Conservation (phyloP, 2,113 vertebrate species). For the Melanerpes aurifrons region DNA sequence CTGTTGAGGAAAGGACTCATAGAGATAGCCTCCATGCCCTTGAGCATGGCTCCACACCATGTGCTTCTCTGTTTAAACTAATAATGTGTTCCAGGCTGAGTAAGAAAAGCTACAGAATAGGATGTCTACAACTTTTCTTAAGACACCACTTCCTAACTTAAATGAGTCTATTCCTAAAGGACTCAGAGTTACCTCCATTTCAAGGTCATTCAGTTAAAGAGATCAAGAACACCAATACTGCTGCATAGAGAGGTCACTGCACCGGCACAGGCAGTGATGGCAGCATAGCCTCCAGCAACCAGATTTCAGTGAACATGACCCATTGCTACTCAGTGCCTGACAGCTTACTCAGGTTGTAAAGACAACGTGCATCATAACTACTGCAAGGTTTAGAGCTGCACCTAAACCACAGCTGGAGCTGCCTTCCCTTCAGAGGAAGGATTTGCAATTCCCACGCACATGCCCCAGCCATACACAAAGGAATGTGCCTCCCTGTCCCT, state of each 20-base stretch:
- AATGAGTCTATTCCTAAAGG: not conserved
- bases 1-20: not conserved
- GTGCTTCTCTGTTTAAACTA: not conserved
- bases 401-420: not conserved
- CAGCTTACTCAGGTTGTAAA: not conserved
- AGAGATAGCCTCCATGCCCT: fast-evolving
- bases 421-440: not conserved
- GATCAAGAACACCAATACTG: not conserved
- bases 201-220: not conserved
- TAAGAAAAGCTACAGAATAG: not conserved
- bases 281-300: not conserved
- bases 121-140: not conserved
- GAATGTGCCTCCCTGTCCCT: not conserved
- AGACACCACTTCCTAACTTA: not conserved
- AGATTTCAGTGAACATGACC: not conserved
- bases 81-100: not conserved
- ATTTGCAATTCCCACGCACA: not conserved
- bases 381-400: not conserved
- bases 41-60: not conserved
- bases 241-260: not conserved
- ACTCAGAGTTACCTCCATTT: not conserved
- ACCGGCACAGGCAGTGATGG: too few species aligned
- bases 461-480: not conserved
- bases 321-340: not conserved
- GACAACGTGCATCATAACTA: not conserved